These are phyloP conservation scores for Gallinago media DNA, from an alignment of 2,113 vertebrate species.

Conservation along the genomic window DNA sequence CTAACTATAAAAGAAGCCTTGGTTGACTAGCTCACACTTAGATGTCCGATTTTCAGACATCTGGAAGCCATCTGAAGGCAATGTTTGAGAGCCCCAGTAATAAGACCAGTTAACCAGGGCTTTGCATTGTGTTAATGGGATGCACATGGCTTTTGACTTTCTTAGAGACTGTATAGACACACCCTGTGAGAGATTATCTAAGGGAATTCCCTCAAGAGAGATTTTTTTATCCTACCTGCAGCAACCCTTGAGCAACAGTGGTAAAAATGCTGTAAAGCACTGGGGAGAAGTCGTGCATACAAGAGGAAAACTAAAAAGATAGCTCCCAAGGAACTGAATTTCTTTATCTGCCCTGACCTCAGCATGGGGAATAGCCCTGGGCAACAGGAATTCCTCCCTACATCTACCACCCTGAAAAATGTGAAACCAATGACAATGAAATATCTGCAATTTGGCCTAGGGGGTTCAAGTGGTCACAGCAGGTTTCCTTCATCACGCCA, in stretches of 20 bases:
- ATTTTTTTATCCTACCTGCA: constrained; percentile 15
- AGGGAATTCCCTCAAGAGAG: constrained; percentile 4
- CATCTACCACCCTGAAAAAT: constrained; percentile 12
- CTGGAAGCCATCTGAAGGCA: constrained; percentile 34
- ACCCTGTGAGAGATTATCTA: neutral
- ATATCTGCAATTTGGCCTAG: constrained; percentile 36
- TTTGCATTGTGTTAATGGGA: neutral
- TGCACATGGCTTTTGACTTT: neutral
- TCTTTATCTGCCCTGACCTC: constrained; percentile 53
- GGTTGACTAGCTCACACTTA: constrained; percentile 7
- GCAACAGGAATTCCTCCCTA: constrained; percentile 41
- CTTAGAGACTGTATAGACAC: neutral
- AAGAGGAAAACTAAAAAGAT: neutral
- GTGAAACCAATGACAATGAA: constrained; percentile 24
- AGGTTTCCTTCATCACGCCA: neutral
- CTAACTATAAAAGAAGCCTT: constrained; percentile 7
- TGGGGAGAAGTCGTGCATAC: neutral
- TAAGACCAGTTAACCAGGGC: neutral
- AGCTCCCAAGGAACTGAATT: neutral
- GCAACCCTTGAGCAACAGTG: neutral
- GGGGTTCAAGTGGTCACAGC: constrained; percentile 14
- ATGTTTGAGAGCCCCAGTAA: neutral
- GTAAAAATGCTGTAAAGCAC: neutral
- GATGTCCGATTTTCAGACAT: neutral
- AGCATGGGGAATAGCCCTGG: neutral